Conservation (phyloP, 2,888 invertebrate species). For the Euzetes globulus region DNA sequence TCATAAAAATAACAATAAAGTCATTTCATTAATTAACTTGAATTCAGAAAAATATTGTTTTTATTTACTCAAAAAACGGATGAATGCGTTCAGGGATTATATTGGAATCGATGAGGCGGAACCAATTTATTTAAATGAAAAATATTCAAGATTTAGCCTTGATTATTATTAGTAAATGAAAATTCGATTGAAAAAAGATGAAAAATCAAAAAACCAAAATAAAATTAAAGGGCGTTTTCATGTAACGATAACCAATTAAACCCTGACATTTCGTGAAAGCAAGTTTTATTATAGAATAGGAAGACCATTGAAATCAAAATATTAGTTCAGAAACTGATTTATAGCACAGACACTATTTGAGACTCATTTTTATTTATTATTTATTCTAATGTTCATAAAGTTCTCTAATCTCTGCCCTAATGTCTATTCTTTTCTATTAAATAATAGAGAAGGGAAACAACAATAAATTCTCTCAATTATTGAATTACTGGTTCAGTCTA, state of each 20-base stretch:
- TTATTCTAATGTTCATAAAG: neutral
- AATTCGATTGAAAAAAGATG: neutral
- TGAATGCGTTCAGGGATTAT: no score
- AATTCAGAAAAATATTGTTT: no score
- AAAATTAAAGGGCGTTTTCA: neutral
- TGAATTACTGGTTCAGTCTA: no score
- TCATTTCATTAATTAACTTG: neutral
- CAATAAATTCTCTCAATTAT: no score
- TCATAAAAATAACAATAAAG: neutral
- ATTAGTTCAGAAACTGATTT: neutral
- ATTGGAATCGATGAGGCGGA: neutral
- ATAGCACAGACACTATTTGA: neutral
- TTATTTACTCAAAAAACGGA: no score
- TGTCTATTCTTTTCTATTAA: neutral
- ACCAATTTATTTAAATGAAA: no score
- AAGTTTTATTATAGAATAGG: neutral
- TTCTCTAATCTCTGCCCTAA: neutral
- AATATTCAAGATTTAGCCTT: no score
- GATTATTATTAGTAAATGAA: neutral
- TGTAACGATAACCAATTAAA: neutral
- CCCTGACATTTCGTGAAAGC: neutral
- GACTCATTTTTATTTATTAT: slow-evolving; percentile 8
- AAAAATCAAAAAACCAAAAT: neutral
- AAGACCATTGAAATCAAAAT: neutral
- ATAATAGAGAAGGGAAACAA: no score